Evolutionary conservation across 2,888 invertebrate genomes (phyloP).

Genomic region (Ecdyonurus torrentis): DNA sequence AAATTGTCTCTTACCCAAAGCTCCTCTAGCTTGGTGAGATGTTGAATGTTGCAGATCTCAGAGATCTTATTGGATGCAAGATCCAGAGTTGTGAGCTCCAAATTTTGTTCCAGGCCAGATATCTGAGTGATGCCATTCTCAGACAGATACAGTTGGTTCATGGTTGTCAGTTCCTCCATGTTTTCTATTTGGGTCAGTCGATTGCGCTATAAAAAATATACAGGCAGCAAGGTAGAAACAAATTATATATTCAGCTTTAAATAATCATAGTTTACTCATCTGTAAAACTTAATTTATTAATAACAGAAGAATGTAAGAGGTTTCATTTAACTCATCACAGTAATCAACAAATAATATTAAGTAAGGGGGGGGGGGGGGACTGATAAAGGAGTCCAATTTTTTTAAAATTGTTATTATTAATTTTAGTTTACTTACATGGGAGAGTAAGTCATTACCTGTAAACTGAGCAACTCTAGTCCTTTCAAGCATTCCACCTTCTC

Average conservation of each 20-base stretch:
- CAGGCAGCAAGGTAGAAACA: background rate
- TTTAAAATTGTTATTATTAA: too few species aligned
- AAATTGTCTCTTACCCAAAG: conserved; percentile 69
- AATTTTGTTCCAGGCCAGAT: conserved; percentile 55
- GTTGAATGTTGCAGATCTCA: conserved; percentile 56
- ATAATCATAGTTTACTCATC: background rate
- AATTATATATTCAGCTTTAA: background rate
- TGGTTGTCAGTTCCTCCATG: conserved; percentile 47
- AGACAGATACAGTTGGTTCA: conserved; percentile 82
- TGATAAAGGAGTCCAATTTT: too few species aligned
- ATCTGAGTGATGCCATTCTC: conserved; percentile 77
- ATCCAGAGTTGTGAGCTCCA: conserved; percentile 68
- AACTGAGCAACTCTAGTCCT: conserved; percentile 61
- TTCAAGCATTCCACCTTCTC: conserved; percentile 57
- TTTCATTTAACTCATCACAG: too few species aligned
- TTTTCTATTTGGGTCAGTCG: conserved; percentile 76
- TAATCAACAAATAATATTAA: too few species aligned
- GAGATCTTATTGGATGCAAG: conserved; percentile 75
- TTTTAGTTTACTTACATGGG: too few species aligned
- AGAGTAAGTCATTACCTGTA: too few species aligned
- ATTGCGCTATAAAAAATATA: conserved; percentile 44
- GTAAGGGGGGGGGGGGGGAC: too few species aligned
- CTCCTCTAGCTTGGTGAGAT: conserved; percentile 69
- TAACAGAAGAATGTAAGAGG: too few species aligned
- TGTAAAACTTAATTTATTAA: background rate